Base-by-base conservation (phyloP, 92 coral and sea anemone species). In the Chrysogorgia sp. region DNA sequence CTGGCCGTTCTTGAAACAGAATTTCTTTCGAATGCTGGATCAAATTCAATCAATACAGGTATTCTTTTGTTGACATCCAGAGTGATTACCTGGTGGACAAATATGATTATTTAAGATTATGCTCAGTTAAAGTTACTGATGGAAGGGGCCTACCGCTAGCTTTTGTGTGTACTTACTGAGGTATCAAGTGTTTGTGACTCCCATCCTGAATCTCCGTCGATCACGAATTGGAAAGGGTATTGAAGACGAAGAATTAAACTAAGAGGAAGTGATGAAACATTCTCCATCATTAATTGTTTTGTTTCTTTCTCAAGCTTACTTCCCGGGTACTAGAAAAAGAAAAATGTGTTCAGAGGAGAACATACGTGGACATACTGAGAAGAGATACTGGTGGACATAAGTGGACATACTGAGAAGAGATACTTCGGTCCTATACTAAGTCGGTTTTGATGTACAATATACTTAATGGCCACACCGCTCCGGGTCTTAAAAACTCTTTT, bases 41-140 rank as follows among this genome's bases (percentile, higher is more conserved):
- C 93, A 74, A 96, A 96, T 82, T 96, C 97, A 55, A 96, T 89
- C 37, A 91, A 79, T 10, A 92, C 96, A 32, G 99, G 99, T 6
- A 96, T 79, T 33, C 89, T 87, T 68, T 92, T 91, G 7, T 86
- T 89, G 37, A 89, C 90, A 40, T 82, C 92, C 34, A 96, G 82
- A 0, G 88, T 88, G 70, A 96, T 69, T 53, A 67, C 91, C 99
- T 96, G 83, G 34, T 21, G 61, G 40, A 14, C 30, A 6, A 69
- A 43, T 26, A 3, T 35, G 32, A 22, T 23, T 10, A 43, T 2
- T 12, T 23, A 58, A 65, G 19, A 14, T 19, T 17, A 32, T 2
- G 23, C 19, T 40, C 26, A 2, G n/a, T n/a, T n/a, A n/a, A n/a
- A n/a, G n/a, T 22, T 7, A 22, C 71, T 63, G 71, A n/a, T 22